Conservation (phyloP, 2,113 vertebrate genomes). For the Psophia crepitans region DNA sequence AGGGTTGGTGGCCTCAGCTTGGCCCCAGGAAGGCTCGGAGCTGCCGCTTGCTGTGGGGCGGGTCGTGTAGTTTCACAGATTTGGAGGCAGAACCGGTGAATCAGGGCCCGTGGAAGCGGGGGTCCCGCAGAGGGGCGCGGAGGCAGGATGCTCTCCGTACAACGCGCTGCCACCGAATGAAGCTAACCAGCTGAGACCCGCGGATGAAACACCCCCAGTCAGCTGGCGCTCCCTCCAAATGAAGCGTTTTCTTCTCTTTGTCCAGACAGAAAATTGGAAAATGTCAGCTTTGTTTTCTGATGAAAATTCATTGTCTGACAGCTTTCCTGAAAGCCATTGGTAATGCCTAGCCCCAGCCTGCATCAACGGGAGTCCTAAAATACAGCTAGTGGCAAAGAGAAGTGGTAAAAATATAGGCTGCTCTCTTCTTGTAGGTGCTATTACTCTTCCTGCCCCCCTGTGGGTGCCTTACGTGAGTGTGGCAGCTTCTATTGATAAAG, state of each 20-base stretch:
- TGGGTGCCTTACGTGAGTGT: neutral
- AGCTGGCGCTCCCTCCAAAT: neutral
- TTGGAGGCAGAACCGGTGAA: neutral
- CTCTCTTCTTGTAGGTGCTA: neutral
- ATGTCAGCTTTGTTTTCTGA: constrained; percentile 12
- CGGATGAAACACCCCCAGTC: neutral
- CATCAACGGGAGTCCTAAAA: neutral
- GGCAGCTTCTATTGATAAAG: neutral
- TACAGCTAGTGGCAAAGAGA: neutral
- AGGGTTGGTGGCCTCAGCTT: neutral
- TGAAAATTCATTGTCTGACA: constrained; percentile 38
- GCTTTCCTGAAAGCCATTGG: neutral
- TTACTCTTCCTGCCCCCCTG: neutral
- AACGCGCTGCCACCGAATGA: neutral
- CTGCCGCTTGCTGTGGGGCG: neutral
- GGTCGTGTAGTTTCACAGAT: rapidly evolving
- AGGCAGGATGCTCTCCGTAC: neutral
- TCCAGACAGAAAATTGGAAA: constrained; percentile 26
- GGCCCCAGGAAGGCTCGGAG: neutral
- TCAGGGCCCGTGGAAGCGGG: rapidly evolving
- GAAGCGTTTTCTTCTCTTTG: neutral
- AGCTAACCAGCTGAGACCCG: neutral
- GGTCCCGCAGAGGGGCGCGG: rapidly evolving
- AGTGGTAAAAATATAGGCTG: neutral
- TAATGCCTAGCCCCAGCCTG: neutral